Conservation (phyloP, 2,888 invertebrate species). For the Lasioglossum figueresi region DNA sequence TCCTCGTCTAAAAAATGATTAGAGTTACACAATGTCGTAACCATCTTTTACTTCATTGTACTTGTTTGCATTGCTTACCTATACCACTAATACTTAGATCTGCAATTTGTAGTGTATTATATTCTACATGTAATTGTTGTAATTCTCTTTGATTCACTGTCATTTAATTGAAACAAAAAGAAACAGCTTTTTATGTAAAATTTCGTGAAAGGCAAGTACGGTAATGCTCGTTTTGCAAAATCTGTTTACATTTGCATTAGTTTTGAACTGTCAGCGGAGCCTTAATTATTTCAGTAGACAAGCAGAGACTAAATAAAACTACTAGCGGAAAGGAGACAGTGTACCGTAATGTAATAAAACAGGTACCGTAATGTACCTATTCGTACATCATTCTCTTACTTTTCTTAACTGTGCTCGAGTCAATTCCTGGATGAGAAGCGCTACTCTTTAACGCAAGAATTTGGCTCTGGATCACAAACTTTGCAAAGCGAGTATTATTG, state of each 20-base stretch:
- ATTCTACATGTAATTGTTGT: not conserved
- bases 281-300: not conserved
- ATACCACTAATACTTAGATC: not conserved
- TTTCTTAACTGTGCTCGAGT: too few species aligned
- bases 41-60: not conserved
- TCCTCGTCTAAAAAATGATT: not conserved
- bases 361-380: too few species aligned
- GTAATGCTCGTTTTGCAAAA: not conserved
- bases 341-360: too few species aligned
- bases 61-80: not conserved
- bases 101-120: not conserved
- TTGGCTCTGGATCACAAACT: not conserved
- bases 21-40: not conserved
- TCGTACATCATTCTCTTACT: too few species aligned
- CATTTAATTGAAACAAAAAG: slow-evolving; percentile 15
- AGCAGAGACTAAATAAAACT: not conserved
- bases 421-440: too few species aligned
- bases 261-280: not conserved
- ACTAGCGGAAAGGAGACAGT: not conserved
- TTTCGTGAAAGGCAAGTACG: not conserved
- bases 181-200: not conserved
- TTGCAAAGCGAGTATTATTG: not conserved
- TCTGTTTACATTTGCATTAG: not conserved
- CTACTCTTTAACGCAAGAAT: too few species aligned
- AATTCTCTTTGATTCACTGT: slow-evolving; percentile 27